A percentile compares a stretch with the other conserved stretches of the same genome.
phyloP scores from a whole-genome alignment of 2,888 invertebrate species.

The Myopa tessellatipennis region DNA sequence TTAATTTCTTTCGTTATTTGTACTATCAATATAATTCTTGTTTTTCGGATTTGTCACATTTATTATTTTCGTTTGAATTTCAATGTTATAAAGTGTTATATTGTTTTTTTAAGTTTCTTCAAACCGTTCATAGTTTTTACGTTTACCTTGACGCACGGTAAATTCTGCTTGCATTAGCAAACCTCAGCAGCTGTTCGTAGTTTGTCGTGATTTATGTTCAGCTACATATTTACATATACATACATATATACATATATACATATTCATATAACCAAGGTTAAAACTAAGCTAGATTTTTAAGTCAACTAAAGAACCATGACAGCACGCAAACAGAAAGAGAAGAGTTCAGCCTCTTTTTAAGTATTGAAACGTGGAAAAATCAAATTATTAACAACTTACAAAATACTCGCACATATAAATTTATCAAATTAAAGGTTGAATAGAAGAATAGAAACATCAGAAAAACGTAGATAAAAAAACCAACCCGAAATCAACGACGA shows the following conservation, averaged over 20 bases:
- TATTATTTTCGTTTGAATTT: no score
- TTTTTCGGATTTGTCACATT: no score
- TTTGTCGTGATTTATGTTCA: slow-evolving; percentile 14
- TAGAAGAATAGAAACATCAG: no score
- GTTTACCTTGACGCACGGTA: slow-evolving; percentile 1
- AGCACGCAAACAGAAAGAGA: slow-evolving; percentile 21
- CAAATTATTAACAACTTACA: neutral
- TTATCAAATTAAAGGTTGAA: no score
- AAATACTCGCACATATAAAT: neutral
- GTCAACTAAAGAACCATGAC: slow-evolving; percentile 25
- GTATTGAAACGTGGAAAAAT: no score
- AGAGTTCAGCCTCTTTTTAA: no score
- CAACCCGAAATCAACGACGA: no score
- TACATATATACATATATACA: neutral
- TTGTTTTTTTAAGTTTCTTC: neutral
- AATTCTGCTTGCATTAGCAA: neutral
- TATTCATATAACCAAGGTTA: slow-evolving; percentile 22
- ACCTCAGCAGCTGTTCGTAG: slow-evolving; percentile 1
- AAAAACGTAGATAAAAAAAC: no score
- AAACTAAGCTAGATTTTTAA: neutral
- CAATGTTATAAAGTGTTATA: neutral
- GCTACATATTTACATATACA: no score
- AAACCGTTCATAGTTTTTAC: neutral
- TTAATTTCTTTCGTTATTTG: no score
- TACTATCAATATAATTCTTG: no score